Base-by-base conservation (phyloP, 2,113 vertebrate genomes). In the Muscicapa adusta region DNA sequence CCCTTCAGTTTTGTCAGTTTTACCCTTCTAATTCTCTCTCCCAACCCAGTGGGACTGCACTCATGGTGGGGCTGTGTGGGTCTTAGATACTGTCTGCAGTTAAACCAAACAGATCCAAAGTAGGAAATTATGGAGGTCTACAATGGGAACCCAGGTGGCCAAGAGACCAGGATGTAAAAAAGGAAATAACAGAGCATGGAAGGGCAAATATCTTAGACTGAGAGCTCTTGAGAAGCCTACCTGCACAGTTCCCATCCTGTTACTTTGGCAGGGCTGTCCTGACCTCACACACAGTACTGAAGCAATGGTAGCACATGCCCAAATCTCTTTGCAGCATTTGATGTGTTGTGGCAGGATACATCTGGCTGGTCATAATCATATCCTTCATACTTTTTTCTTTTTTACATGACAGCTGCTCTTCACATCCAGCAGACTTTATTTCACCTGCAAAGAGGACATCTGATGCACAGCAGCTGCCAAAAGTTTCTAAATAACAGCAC, bases 131-230 rank as follows among this genome's bases (percentile, higher is more conserved):
- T 8, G 6, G 45, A 82, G 5, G 53, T 12, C 4, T 68, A 8
- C n/a, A 25, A 19, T 6, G 9, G 31, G 2, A 83, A 86, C 12
- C 0, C 1, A 57, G 17, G 0, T 1, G 2, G 4, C 1, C 3
- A 56, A 70, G 36, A 68, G 24, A 22, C 15, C 7, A 57, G 8
- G 18, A 31, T 36, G 23, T 16, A 42, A 33, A 73, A 42, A 34
- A 76, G 73, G 23, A 53, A 85, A 45, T 2, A 1, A 72, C 25
- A 31, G 28, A 57, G 13, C 2, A n/a, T 0, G 7, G 29, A 68
- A 67, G 14, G 12, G 2, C 78, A 62, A 76, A 50, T 26, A 5
- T n/a, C 18, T 57, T 7, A 26, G 26, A 2, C 7, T 45, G 20
- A 50, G 58, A 70, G 5, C 2, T 67, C 29, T 31, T 33, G 61